These are phyloP conservation scores for Oreochromis spilurus DNA, from an alignment of 2,113 vertebrate genomes.

Conservation along the genomic window DNA sequence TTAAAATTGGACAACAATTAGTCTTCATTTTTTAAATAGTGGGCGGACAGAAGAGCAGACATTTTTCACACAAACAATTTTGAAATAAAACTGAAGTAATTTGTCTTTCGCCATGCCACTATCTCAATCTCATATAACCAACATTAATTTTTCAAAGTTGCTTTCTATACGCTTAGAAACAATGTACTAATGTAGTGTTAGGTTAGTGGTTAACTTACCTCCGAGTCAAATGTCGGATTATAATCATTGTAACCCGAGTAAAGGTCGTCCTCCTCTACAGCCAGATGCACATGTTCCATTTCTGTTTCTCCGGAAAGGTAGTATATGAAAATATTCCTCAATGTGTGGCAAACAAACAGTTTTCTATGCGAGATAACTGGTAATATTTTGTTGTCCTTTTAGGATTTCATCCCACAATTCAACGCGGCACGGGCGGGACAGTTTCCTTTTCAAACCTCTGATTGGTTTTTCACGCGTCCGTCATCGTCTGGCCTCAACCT, in stretches of 20 bases:
- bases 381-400: conserved; percentile 33
- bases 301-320: neutral
- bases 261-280: conserved; percentile 87
- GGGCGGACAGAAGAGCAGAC: neutral
- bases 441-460: neutral
- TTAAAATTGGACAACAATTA: conserved; percentile 33
- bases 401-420: conserved; percentile 41
- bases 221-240: conserved; percentile 88
- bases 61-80: neutral
- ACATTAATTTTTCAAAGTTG: neutral
- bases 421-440: neutral
- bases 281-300: conserved; percentile 87
- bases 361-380: accelerated
- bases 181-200: neutral
- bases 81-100: neutral
- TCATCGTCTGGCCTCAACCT: neutral
- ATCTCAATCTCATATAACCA: neutral
- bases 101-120: neutral
- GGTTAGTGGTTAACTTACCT: conserved; percentile 71
- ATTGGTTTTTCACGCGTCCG: conserved; percentile 27
- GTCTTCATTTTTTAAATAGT: neutral
- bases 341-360: neutral
- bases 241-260: conserved; percentile 98
- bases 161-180: neutral
- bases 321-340: neutral